These are phyloP conservation scores for Todus mexicanus DNA, from an alignment of 2,797 vertebrate genomes.

Conservation along the genomic window DNA sequence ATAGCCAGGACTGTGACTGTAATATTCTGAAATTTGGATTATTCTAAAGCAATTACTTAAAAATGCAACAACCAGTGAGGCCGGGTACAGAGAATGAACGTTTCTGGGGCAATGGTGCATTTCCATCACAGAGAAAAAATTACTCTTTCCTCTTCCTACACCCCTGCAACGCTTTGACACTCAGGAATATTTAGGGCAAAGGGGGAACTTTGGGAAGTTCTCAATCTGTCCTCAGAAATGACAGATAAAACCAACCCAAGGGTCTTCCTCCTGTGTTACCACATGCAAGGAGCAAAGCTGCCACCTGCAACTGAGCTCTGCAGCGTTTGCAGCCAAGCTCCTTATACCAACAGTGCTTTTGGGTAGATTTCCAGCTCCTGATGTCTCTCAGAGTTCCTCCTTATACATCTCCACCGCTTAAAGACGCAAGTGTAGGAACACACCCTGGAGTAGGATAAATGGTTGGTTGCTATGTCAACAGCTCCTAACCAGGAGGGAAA, in stretches of 20 bases:
- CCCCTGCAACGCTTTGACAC: not conserved
- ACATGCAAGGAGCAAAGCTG: not conserved
- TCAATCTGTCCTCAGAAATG: not conserved
- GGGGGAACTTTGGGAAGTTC: not conserved
- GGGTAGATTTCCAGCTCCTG: not conserved
- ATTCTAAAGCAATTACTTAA: not conserved
- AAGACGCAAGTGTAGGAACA: not conserved
- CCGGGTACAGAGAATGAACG: not conserved
- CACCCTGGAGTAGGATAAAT: not conserved
- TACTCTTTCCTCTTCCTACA: not conserved
- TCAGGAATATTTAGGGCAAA: not conserved
- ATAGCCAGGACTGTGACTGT: not conserved
- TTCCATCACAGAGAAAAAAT: not conserved
- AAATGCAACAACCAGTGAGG: not conserved
- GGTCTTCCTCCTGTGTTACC: not conserved
- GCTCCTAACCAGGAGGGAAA: not conserved
- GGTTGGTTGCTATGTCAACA: slow-evolving; percentile 1
- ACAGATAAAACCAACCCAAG: not conserved
- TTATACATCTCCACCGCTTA: not conserved
- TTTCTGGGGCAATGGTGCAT: not conserved
- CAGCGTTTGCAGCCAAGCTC: not conserved
- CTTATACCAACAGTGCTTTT: not conserved
- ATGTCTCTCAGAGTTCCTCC: not conserved
- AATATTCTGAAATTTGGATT: not conserved
- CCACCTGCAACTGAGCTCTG: not conserved